A percentile compares a stretch with the other conserved stretches of the same genome.
Evolutionary conservation across 2,113 vertebrate species (phyloP).

Genomic region (Cnemophilus loriae): DNA sequence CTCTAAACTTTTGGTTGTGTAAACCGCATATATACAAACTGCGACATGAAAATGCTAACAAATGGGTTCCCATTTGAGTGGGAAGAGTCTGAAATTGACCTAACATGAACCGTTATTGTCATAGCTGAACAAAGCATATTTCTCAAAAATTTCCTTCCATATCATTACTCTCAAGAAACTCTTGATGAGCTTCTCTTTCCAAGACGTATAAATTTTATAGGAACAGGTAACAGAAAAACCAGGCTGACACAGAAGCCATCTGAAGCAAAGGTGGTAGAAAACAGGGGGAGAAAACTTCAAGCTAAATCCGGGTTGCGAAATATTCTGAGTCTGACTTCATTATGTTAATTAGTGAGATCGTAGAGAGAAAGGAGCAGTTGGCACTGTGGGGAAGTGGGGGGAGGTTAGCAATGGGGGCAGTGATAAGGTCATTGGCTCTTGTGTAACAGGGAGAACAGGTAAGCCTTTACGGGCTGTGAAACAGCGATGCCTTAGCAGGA

Average conservation of each 20-base stretch:
- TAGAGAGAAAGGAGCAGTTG: neutral
- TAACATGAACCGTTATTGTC: neutral
- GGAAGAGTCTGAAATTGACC: neutral
- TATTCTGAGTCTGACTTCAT: neutral
- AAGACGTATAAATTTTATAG: neutral
- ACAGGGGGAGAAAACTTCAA: neutral
- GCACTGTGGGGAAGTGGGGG: rapidly evolving
- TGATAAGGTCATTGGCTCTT: neutral
- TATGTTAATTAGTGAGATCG: neutral
- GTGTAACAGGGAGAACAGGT: neutral
- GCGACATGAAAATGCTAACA: neutral
- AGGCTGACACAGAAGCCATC: neutral
- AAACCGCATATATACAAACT: neutral
- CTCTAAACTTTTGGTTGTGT: neutral
- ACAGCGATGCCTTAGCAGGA: neutral
- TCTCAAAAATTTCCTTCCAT: neutral
- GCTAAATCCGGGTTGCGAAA: neutral
- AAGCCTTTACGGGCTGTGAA: neutral
- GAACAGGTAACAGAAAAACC: neutral
- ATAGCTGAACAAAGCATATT: neutral
- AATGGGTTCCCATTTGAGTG: neutral
- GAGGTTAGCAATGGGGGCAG: neutral
- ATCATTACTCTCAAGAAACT: neutral
- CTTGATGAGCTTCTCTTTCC: neutral
- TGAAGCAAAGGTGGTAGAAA: neutral